phyloP scores from a whole-genome alignment of 1,140 invertebrate species.

The Lycorma delicatula region DNA sequence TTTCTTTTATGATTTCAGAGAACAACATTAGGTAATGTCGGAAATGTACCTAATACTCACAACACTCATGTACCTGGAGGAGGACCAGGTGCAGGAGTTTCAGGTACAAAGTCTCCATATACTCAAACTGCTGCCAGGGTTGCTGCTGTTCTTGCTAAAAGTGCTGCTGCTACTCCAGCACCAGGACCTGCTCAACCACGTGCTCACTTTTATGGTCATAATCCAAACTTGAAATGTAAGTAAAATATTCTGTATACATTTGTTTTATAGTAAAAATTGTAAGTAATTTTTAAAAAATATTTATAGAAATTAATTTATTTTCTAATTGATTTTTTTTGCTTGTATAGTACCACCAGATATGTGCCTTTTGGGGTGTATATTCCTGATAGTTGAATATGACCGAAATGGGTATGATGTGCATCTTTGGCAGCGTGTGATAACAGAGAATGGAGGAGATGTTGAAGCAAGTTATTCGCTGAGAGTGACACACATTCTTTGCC shows the following conservation, averaged over 20 bases:
- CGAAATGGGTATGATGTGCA: slow-evolving; percentile 49
- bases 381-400: slow-evolving; percentile 72
- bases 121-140: slow-evolving; percentile 33
- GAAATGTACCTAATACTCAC: slow-evolving; percentile 34
- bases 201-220: slow-evolving; percentile 66
- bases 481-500: slow-evolving; percentile 86
- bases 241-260: slow-evolving; percentile 22
- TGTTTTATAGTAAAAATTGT: background rate
- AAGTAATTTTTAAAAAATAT: background rate
- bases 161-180: slow-evolving; percentile 34
- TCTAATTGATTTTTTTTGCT: slow-evolving; percentile 18
- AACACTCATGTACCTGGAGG: background rate
- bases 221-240: slow-evolving; percentile 68
- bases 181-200: slow-evolving; percentile 27
- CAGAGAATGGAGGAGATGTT: slow-evolving; percentile 81
- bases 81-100: background rate
- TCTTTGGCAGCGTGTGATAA: slow-evolving; percentile 75
- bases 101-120: slow-evolving; percentile 9
- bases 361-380: slow-evolving; percentile 86
- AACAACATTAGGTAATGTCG: slow-evolving; percentile 42
- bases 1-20: slow-evolving; percentile 31
- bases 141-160: slow-evolving; percentile 43
- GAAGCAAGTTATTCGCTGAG: slow-evolving; percentile 71
- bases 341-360: slow-evolving; percentile 69
- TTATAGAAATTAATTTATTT: slow-evolving; percentile 16